These are phyloP conservation scores for Trachemys scripta DNA, from an alignment of 2,113 vertebrate genomes.

Conservation along the genomic window DNA sequence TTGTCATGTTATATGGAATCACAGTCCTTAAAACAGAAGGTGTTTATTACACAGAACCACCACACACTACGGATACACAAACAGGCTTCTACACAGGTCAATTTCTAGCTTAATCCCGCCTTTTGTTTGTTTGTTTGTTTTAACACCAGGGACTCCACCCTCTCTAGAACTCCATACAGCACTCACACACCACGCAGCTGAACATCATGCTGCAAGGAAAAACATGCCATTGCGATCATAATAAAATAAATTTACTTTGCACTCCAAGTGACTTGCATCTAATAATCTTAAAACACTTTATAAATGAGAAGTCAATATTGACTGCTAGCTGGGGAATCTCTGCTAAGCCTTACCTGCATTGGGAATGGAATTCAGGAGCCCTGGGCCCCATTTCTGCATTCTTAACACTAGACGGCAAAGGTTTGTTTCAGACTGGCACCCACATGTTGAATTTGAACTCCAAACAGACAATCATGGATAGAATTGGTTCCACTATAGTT, in stretches of 20 bases:
- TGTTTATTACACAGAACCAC: not conserved
- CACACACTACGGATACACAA: fast-evolving
- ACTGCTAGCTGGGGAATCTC: not conserved
- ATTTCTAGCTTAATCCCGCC: not conserved
- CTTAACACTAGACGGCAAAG: not conserved
- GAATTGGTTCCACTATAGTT: not conserved
- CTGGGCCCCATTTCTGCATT: not conserved
- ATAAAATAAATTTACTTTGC: not conserved
- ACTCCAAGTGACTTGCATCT: not conserved
- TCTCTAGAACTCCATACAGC: not conserved
- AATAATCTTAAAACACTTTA: not conserved
- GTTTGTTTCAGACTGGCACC: not conserved
- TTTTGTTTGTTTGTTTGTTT: too few relatives aligned
- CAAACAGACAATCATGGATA: not conserved
- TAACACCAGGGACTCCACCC: too few relatives aligned
- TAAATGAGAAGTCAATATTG: slow-evolving; percentile 22
- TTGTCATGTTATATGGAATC: not conserved
- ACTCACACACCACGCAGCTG: not conserved
- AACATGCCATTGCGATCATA: not conserved
- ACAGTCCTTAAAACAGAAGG: not conserved
- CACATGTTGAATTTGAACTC: not conserved
- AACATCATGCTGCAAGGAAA: fast-evolving
- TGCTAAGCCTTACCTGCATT: fast-evolving
- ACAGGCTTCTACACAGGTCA: fast-evolving
- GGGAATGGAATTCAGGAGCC: not conserved